Base-by-base conservation (phyloP, 2,888 invertebrate species). In the Abrostola triplasia region DNA sequence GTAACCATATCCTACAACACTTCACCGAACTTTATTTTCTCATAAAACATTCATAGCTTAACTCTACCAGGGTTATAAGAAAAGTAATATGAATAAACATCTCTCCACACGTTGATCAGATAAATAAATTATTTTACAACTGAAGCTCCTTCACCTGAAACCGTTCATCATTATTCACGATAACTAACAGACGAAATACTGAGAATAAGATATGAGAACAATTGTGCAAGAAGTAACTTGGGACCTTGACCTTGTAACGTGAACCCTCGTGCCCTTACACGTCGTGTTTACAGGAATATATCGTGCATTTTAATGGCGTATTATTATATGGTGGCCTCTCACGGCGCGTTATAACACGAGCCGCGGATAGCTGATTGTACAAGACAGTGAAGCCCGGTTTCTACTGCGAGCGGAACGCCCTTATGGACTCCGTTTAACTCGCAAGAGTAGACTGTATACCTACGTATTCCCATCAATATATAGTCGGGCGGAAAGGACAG, bases 121-220 rank as follows among this genome's bases (percentile, higher is more conserved):
- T 77, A 77, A 70, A 60, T 42, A 57, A 59, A 65, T 65, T 64
- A 67, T 64, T 70, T 63, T 38, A 4, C 49, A 64, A 69, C 38
- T 73, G 67, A 53, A 53, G 44, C 69, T 38, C 49, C 66, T 71
- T 60, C 56, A 70, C 73, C 72, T 78, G 74, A 78, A 80, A 76
- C 56, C 57, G 70, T 75, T 77, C 70, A 80, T 82, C 75, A 79
- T 76, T 76, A 82, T 79, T 83, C 81, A 70, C 63, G 68, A 70
- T 76, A 72, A 70, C 70, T 67, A 56, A 54, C 66, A 59, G 37
- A 54, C 67, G 53, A 59, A 77, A 81, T 49, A 56, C 56, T 58
- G 50, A 47, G 81, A 79, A 83, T 84, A 72, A 67, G 44, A 54
- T 59, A 70, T 76, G 66, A 76, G 69, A 59, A 65, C 59, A 56